Evolutionary conservation across 64 coral and sea anemone species (phyloP).

Genomic region (Exaiptasia diaphana): DNA sequence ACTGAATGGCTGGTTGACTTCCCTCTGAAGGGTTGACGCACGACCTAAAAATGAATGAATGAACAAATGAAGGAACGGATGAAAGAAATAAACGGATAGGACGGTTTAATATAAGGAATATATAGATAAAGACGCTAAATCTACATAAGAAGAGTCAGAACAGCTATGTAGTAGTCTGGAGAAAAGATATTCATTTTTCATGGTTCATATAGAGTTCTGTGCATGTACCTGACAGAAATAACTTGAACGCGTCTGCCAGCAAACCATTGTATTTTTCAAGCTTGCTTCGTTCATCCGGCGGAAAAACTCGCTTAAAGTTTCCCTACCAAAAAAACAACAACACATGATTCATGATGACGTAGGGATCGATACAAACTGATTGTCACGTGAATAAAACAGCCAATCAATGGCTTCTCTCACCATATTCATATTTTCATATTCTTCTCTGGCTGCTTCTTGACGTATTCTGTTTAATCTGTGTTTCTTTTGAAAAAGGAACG

Average conservation of each 20-base stretch:
- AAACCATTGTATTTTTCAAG: slow-evolving; percentile 74
- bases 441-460: slow-evolving; percentile 77
- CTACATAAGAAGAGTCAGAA: too few relatives aligned
- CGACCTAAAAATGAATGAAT: slow-evolving; percentile 30
- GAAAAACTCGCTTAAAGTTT: slow-evolving; percentile 83
- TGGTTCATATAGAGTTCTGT: neutral
- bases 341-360: neutral
- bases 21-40: slow-evolving; percentile 71
- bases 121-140: too few relatives aligned
- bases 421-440: slow-evolving; percentile 92
- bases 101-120: too few relatives aligned
- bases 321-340: slow-evolving; percentile 38
- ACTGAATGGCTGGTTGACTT: slow-evolving; percentile 72
- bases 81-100: neutral
- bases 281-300: slow-evolving; percentile 70
- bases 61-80: too few relatives aligned
- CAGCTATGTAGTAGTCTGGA: neutral
- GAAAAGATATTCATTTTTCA: neutral
- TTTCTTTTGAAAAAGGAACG: slow-evolving; percentile 41
- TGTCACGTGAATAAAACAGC: neutral
- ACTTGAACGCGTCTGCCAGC: slow-evolving; percentile 85
- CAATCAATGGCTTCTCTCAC: slow-evolving; percentile 13
- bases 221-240: slow-evolving; percentile 73
- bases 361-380: neutral
- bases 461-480: slow-evolving; percentile 69